A percentile compares a stretch with the other conserved stretches of the same genome.
Evolutionary conservation across 2,797 vertebrate species (phyloP).

Genomic region (Onychomys leucogaster): DNA sequence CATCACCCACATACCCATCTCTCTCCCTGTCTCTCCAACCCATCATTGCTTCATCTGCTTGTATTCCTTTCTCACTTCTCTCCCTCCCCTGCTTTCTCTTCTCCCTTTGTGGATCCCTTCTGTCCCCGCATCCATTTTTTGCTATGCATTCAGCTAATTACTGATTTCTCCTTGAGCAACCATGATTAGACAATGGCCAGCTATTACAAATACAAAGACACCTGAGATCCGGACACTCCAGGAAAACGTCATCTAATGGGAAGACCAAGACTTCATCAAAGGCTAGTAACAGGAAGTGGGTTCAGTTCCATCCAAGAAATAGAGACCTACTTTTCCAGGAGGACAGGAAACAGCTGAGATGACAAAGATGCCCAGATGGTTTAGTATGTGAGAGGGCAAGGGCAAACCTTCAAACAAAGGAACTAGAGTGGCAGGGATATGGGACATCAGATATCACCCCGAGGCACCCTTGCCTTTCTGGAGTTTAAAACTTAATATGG

Average conservation of each 20-base stretch:
- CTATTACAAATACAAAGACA: background rate
- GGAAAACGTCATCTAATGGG: too few relatives aligned
- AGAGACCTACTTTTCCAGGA: too few relatives aligned
- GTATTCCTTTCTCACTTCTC: background rate
- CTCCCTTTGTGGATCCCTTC: background rate
- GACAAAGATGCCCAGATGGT: fast-evolving
- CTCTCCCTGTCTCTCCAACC: background rate
- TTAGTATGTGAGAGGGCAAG: too few relatives aligned
- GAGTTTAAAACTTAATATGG: background rate
- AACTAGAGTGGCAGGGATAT: fast-evolving
- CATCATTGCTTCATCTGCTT: too few relatives aligned
- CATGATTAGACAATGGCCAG: too few relatives aligned
- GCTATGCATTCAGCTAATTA: background rate
- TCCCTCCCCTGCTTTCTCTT: background rate
- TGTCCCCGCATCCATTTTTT: background rate
- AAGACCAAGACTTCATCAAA: background rate
- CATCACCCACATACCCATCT: background rate
- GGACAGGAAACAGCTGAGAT: background rate
- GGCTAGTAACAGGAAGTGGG: background rate
- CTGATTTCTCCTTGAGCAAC: background rate
- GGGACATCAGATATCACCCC: fast-evolving
- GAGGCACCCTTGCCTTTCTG: background rate
- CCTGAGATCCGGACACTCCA: background rate
- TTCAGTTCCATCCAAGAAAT: fast-evolving
- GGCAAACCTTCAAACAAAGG: fast-evolving